phyloP scores from a whole-genome alignment of 2,113 vertebrate species.

The Ia io region DNA sequence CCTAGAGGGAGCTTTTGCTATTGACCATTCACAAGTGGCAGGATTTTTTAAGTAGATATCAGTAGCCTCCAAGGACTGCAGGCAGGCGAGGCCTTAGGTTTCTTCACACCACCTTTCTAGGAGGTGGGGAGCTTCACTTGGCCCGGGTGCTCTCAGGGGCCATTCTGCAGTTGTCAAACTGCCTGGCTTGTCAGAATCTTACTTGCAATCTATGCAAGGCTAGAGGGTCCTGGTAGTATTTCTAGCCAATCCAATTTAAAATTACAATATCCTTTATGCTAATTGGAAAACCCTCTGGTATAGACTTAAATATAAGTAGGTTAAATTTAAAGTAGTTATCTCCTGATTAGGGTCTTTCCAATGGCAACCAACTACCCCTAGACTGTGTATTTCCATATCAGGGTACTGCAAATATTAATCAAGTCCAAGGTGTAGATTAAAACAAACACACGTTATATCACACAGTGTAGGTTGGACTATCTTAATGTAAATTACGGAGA shows the following conservation, averaged over 20 bases:
- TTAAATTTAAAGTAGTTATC: neutral
- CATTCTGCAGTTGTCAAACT: neutral
- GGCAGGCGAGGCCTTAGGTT: neutral
- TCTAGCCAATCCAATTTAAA: constrained; percentile 5
- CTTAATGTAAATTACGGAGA: neutral
- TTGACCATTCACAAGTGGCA: neutral
- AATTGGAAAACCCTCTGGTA: neutral
- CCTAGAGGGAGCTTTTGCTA: neutral
- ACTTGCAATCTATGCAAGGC: neutral
- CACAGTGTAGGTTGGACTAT: neutral
- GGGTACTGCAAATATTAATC: neutral
- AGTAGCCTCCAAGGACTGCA: neutral
- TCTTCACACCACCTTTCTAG: neutral
- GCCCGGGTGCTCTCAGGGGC: neutral
- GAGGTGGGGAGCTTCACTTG: neutral
- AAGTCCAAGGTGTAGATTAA: neutral
- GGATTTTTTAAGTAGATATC: neutral
- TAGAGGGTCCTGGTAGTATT: neutral
- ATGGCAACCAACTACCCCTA: neutral
- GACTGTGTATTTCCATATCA: neutral
- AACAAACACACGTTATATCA: neutral
- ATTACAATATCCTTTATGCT: neutral
- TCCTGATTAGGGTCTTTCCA: neutral
- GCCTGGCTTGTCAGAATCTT: neutral
- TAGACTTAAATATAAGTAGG: neutral